Base-by-base conservation (phyloP, 1,140 invertebrate genomes). In the Caenorhabditis brenneri region DNA sequence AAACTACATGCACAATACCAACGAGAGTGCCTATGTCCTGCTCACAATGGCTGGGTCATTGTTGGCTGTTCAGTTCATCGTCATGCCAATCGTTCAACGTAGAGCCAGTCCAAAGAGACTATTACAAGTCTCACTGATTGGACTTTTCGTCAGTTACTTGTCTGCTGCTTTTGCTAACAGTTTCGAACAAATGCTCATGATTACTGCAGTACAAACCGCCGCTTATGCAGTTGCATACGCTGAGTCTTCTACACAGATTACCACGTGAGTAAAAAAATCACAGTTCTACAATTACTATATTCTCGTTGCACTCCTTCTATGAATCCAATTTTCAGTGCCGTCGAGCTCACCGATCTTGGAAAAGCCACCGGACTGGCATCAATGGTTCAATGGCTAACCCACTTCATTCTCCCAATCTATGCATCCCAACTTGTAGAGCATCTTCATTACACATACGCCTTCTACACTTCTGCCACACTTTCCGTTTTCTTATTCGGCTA, bases 191-290 rank as follows among this genome's bases (percentile, higher is more conserved):
- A 88, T 90, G 83, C 80, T 90, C 24, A 79, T 87, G 5, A 85
- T 90, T 39, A 90, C 89, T 15, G 89, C 89, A 33, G 46, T 90
- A 7, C 89, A 90, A 69, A 90, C 90, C 5, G 90, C 88, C 7
- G 87, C 88, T 24, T 91, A 90, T 65, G 89, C 89, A n/a, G 86
- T 90, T 83, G 90, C 89, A 2, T 90, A 91, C 79, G 89, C 89
- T 15, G 89, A 90, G 81, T 88, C 89, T 9, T 87, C 86, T 24
- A 91, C 89, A 12, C 90, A 90, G 80, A 90, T 90, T 46, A 90
- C 89, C n/a, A 83, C 84, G 89, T 90, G 82, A 79, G 86, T 46
- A n/a, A n/a, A n/a, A n/a, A n/a, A n/a, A n/a, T n/a, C n/a, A n/a
- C n/a, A n/a, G n/a, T n/a, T n/a, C n/a, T n/a, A n/a, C n/a, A n/a